phyloP scores from a whole-genome alignment of 2,113 vertebrate species.

The Sander lucioperca region DNA sequence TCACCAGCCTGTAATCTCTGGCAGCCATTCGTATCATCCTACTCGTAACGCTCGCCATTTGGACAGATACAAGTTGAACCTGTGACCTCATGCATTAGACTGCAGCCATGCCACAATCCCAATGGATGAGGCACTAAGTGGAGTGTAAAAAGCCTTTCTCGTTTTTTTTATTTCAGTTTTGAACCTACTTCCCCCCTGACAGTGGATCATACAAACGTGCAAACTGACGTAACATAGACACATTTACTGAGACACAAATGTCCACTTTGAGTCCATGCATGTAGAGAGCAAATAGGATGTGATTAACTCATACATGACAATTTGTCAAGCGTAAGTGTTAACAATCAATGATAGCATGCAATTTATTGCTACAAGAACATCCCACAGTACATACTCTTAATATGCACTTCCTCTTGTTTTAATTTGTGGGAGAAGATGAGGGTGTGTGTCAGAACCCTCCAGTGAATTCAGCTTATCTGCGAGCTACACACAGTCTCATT shows the following conservation, averaged over 20 bases:
- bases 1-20: conserved; percentile 29
- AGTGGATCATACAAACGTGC: background rate
- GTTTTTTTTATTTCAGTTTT: conserved; percentile 7
- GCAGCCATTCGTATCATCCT: background rate
- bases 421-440: conserved; percentile 10
- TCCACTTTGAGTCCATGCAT: background rate
- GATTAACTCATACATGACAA: background rate
- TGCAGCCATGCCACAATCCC: conserved; percentile 12
- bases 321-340: background rate
- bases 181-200: background rate
- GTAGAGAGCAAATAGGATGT: background rate
- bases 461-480: background rate
- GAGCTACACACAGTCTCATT: conserved; percentile 9
- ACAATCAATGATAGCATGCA: background rate
- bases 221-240: background rate
- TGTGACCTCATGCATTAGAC: conserved; percentile 41
- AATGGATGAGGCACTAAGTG: conserved; percentile 10
- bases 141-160: conserved; percentile 18
- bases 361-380: background rate
- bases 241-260: background rate
- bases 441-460: conserved; percentile 29
- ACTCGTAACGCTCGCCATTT: conserved; percentile 24
- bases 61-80: conserved; percentile 51
- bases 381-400: background rate
- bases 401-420: conserved; percentile 29